Conservation (phyloP, 2,888 invertebrate genomes). For the Aleiodes leptofemur region DNA sequence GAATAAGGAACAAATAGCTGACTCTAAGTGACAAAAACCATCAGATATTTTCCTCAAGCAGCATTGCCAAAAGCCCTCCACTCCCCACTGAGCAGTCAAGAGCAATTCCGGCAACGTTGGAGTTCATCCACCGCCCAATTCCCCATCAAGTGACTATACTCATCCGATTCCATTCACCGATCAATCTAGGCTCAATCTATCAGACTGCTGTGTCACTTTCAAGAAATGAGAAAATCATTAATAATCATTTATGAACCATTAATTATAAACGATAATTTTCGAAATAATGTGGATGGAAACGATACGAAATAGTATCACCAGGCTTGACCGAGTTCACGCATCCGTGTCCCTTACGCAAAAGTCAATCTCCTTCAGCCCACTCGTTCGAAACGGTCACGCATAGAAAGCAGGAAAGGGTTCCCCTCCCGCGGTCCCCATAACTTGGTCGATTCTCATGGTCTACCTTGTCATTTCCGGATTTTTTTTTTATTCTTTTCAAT, state of each 20-base stretch:
- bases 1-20: too few relatives aligned
- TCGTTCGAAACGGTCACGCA: conserved; percentile 53
- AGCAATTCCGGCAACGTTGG: neutral
- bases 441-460: conserved; percentile 32
- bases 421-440: neutral
- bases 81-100: neutral
- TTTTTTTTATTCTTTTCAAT: conserved; percentile 1
- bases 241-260: neutral
- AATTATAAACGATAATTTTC: conserved; percentile 18
- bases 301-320: conserved; percentile 38
- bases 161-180: too few relatives aligned
- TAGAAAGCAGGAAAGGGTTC: conserved; percentile 52
- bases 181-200: neutral
- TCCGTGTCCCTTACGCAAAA: conserved; percentile 57
- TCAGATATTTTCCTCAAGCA: neutral
- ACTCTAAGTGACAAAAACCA: neutral
- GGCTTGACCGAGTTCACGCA: conserved; percentile 52
- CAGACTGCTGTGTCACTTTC: conserved; percentile 1
- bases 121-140: too few relatives aligned
- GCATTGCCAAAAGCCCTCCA: neutral
- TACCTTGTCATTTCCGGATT: conserved; percentile 23
- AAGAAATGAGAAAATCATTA: conserved; percentile 7
- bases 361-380: conserved; percentile 51
- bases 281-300: conserved; percentile 34
- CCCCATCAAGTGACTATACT: too few relatives aligned